phyloP scores from a whole-genome alignment of 1,140 invertebrate genomes.

The Ceratina australensis region DNA sequence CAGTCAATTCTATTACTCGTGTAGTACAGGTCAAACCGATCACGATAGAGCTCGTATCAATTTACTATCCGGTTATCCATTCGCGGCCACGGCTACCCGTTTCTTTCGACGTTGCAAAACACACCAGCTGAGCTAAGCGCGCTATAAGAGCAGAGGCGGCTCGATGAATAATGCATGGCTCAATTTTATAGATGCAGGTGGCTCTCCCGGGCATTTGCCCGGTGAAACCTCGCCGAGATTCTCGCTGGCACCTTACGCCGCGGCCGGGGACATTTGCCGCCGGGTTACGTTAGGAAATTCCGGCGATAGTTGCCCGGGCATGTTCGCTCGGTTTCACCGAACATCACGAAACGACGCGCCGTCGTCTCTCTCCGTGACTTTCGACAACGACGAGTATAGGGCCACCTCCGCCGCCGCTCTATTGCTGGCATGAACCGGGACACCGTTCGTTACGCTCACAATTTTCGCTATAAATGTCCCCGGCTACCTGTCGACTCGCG shows the following conservation, averaged over 20 bases:
- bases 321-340: constrained; percentile 27
- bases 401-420: neutral
- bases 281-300: constrained; percentile 56
- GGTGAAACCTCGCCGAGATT: constrained; percentile 57
- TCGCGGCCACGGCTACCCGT: constrained; percentile 25
- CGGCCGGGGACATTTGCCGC: constrained; percentile 34
- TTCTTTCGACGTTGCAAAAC: constrained; percentile 58
- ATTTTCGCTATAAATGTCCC: neutral
- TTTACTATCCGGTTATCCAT: constrained; percentile 46
- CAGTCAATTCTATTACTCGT: constrained; percentile 31
- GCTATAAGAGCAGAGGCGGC: constrained; percentile 38
- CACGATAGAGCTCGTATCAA: constrained; percentile 41
- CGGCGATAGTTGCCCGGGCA: constrained; percentile 44
- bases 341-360: constrained; percentile 21
- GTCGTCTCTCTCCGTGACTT: neutral
- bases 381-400: neutral
- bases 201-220: constrained; percentile 53
- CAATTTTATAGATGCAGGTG: constrained; percentile 65
- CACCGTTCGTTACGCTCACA: neutral
- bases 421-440: neutral
- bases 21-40: constrained; percentile 32
- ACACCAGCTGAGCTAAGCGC: constrained; percentile 50
- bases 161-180: constrained; percentile 65
- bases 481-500: constrained; percentile 16
- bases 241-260: constrained; percentile 47